These are phyloP conservation scores for Schizaphis graminum DNA, from an alignment of 2,888 invertebrate genomes.

Conservation along the genomic window DNA sequence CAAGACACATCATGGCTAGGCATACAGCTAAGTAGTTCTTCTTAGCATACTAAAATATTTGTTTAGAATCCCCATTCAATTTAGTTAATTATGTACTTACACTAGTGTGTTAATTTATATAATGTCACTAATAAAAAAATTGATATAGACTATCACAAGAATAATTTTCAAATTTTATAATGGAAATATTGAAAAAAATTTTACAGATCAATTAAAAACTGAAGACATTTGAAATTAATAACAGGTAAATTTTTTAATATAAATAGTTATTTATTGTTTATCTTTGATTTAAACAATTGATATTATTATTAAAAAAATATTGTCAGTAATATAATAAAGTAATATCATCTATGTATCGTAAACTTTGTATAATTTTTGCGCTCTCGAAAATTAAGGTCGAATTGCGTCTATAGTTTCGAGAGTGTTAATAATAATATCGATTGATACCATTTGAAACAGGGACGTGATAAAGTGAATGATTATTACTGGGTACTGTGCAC, in stretches of 20 bases:
- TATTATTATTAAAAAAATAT: not conserved
- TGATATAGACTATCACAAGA: not conserved
- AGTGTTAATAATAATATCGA: not conserved
- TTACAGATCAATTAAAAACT: not conserved
- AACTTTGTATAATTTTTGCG: not conserved
- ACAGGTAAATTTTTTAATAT: not conserved
- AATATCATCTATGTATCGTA: not conserved
- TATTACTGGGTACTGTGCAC: not conserved
- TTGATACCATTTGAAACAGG: not conserved
- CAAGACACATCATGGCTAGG: not conserved
- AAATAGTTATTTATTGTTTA: not conserved
- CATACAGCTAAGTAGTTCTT: not conserved
- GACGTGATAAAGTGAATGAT: not conserved
- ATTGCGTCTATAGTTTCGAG: not conserved
- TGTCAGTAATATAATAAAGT: not conserved
- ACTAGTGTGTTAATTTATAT: not conserved
- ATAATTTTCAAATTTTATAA: not conserved
- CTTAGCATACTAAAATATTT: not conserved
- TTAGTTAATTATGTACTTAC: not conserved
- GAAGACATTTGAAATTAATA: not conserved
- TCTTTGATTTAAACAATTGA: not conserved
- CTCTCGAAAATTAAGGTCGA: not conserved
- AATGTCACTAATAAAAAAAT: not conserved
- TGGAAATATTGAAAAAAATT: not conserved
- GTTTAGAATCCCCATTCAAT: not conserved